Evolutionary conservation across 2,888 invertebrate species (phyloP).

Genomic region (Platerodrilus igneus): DNA sequence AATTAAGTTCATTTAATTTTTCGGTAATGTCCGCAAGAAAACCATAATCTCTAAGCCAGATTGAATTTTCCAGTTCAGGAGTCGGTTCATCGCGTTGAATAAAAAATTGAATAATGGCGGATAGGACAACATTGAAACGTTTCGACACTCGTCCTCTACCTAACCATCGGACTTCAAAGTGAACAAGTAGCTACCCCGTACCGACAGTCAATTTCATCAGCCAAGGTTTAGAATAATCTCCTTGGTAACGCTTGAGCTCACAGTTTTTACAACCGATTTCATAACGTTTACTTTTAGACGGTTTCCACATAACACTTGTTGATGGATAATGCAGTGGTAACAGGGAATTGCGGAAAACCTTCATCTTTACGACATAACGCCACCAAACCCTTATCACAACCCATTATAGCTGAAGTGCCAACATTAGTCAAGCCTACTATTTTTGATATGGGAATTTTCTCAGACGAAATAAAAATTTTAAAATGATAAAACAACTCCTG

Average conservation of each 20-base stretch:
- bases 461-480: slow-evolving; percentile 4
- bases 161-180: slow-evolving; percentile 11
- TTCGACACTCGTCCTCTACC: slow-evolving; percentile 4
- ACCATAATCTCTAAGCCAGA: slow-evolving; percentile 18
- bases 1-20: slow-evolving; percentile 16
- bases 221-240: slow-evolving; percentile 10
- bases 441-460: slow-evolving; percentile 6
- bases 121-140: slow-evolving; percentile 9
- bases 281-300: slow-evolving; percentile 10
- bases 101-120: slow-evolving; percentile 18
- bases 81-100: slow-evolving; percentile 19
- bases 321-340: slow-evolving; percentile 15
- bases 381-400: slow-evolving; percentile 7
- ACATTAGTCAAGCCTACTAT: slow-evolving; percentile 11
- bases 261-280: no score
- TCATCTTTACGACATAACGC: slow-evolving; percentile 7
- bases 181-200: slow-evolving; percentile 6
- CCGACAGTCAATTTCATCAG: slow-evolving; percentile 2
- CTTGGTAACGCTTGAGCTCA: slow-evolving; percentile 9
- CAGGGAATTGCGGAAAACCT: slow-evolving; percentile 4
- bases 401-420: slow-evolving; percentile 15
- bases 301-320: slow-evolving; percentile 9
- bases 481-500: slow-evolving; percentile 10
- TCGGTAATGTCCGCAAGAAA: slow-evolving; percentile 12
- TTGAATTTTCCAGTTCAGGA: slow-evolving; percentile 18